Conservation (phyloP, 23 tunicate genomes). For the Diplosoma virens region DNA sequence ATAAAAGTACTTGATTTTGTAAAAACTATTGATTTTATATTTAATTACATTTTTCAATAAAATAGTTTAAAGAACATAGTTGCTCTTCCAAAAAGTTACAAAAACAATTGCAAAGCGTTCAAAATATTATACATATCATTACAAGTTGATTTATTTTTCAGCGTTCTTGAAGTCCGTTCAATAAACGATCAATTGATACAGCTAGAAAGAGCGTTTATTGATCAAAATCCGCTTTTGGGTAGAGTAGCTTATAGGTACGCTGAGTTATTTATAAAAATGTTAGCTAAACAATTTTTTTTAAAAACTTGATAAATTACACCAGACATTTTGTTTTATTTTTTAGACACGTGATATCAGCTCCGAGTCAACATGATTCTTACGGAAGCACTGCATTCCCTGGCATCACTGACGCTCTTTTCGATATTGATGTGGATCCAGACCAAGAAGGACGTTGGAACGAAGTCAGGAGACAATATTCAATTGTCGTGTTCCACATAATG, state of each 20-base stretch:
- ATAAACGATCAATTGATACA: constrained; percentile 80
- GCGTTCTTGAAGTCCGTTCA: constrained; percentile 28
- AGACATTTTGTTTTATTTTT: too few relatives aligned
- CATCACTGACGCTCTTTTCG: constrained; percentile 61
- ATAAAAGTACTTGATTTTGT: too few relatives aligned
- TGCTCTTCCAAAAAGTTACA: too few relatives aligned
- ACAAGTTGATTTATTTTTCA: too few relatives aligned
- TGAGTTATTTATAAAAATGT: too few relatives aligned
- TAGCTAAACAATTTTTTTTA: too few relatives aligned
- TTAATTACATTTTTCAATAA: too few relatives aligned
- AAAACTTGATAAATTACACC: too few relatives aligned
- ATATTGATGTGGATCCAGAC: constrained; percentile 65
- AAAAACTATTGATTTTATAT: too few relatives aligned
- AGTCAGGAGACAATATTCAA: constrained; percentile 73
- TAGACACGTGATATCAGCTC: constrained; percentile 79
- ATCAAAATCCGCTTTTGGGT: constrained; percentile 51
- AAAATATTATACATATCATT: too few relatives aligned
- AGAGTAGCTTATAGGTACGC: constrained; percentile 58
- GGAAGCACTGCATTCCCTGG: constrained; percentile 75
- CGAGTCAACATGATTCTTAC: constrained; percentile 65
- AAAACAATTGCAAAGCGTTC: too few relatives aligned
- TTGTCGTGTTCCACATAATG: constrained; percentile 55
- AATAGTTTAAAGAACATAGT: too few relatives aligned
- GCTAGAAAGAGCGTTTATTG: constrained; percentile 72
- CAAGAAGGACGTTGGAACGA: constrained; percentile 51